Conservation (phyloP, 2,888 invertebrate species). For the Diplolepis rosae region DNA sequence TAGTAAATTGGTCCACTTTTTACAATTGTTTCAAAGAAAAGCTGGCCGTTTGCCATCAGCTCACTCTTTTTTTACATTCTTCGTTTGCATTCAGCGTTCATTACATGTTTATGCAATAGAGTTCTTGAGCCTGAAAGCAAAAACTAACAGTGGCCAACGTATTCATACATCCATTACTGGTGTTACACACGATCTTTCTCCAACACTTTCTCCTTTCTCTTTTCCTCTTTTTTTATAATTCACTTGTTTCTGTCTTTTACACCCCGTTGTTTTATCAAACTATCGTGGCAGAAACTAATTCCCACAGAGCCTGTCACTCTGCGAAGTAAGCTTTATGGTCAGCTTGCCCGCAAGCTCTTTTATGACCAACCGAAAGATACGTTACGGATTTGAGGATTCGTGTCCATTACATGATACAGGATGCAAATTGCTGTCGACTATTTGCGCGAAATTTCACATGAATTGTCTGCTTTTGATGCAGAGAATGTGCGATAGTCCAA, state of each 20-base stretch:
- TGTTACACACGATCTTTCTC: slow-evolving; percentile 10
- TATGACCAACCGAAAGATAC: slow-evolving; percentile 20
- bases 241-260: slow-evolving; percentile 4
- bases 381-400: slow-evolving; percentile 21
- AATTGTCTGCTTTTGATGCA: slow-evolving; percentile 13
- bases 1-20: slow-evolving; percentile 4
- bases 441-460: slow-evolving; percentile 21
- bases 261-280: slow-evolving; percentile 12
- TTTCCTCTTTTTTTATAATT: not conserved
- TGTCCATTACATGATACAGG: slow-evolving; percentile 12
- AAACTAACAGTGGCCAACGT: not conserved
- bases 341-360: slow-evolving; percentile 13
- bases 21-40: slow-evolving; percentile 25
- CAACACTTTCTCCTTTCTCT: not conserved
- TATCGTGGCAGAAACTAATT: slow-evolving; percentile 14
- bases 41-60: slow-evolving; percentile 4
- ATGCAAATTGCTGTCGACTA: slow-evolving; percentile 18
- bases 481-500: not conserved
- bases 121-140: slow-evolving; percentile 5
- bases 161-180: slow-evolving; percentile 1
- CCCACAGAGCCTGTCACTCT: slow-evolving; percentile 17
- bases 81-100: slow-evolving; percentile 19
- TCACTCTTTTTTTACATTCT: not conserved
- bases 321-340: slow-evolving; percentile 14
- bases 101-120: slow-evolving; percentile 8